Conservation (phyloP, 2,113 vertebrate genomes). For the Oreochromis niloticus region DNA sequence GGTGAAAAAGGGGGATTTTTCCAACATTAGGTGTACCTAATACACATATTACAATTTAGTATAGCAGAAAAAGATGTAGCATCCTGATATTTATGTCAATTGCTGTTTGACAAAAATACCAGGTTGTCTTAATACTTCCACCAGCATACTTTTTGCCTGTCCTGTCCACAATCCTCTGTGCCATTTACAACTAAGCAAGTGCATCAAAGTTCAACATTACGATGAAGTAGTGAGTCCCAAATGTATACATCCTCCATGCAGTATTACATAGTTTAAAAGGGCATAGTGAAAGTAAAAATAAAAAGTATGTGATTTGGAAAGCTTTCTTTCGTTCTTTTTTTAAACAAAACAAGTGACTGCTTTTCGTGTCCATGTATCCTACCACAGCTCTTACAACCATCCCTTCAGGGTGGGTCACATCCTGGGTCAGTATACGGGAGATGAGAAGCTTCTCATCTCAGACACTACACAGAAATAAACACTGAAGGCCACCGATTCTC, state of each 20-base stretch:
- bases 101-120: not conserved
- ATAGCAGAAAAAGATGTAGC: not conserved
- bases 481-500: not conserved
- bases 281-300: not conserved
- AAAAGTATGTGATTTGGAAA: not conserved
- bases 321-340: not conserved
- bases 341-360: not conserved
- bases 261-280: not conserved
- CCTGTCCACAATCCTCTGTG: not conserved
- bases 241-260: not conserved
- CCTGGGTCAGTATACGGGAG: slow-evolving; percentile 13
- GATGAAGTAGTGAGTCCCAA: not conserved
- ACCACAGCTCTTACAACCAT: not conserved
- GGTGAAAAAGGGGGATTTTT: not conserved
- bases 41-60: not conserved
- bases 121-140: not conserved
- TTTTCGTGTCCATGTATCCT: not conserved
- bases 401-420: slow-evolving; percentile 1
- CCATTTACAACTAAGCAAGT: not conserved
- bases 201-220: not conserved
- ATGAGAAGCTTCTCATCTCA: slow-evolving; percentile 35
- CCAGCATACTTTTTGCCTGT: not conserved
- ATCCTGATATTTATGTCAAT: not conserved
- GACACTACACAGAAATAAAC: not conserved
- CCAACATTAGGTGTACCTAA: not conserved